Base-by-base conservation (phyloP, 2,797 vertebrate species). In the Emys orbicularis region DNA sequence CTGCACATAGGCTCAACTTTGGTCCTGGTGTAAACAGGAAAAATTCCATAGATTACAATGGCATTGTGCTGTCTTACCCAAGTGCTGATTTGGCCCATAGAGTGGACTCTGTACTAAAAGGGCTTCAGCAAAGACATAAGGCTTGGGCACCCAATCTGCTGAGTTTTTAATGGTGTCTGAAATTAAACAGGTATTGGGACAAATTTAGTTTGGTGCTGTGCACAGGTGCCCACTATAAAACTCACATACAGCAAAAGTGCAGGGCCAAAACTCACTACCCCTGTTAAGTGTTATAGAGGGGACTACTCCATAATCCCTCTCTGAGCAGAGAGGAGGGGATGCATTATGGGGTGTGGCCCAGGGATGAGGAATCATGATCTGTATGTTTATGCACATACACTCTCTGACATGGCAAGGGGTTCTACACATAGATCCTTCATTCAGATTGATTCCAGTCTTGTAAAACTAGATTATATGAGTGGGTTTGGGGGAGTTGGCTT, bases 31-130 rank as follows among this genome's bases (percentile, higher is more conserved):
- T 21, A 49, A 34, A 72, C 23, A 31, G 12, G 52, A 29, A 83
- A 61, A 61, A 86, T 50, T 59, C 80, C 29, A 47, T 1, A 6
- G 34, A 50, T 41, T 11, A 16, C 1, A 1, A 41, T 72, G 65
- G 21, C 21, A 72, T 72, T 2, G 10, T 37, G 41, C 21, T 50
- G 34, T 47, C 50, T 80, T 6, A 82, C 19, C 23, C 21, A 47
- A 61, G 77, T 0, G 0, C 1, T 0, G 0, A 53, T 56, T 27
- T 27, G 2, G 0, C 44, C 80, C 34, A 5, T 77, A 56, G 19
- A 77, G 31, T 27, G 44, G 44, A 49, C 44, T 47, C 27, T 31
- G 27, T 77, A 47, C 23, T 12, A 47, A 29, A 77, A 49, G 27
- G 41, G 41, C 52, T 84, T 37, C 81, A 47, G 79, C 57, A 53